A percentile compares a stretch with the other conserved stretches of the same genome.
Evolutionary conservation across 2,797 vertebrate genomes (phyloP).

Genomic region (Poeciliopsis infans): DNA sequence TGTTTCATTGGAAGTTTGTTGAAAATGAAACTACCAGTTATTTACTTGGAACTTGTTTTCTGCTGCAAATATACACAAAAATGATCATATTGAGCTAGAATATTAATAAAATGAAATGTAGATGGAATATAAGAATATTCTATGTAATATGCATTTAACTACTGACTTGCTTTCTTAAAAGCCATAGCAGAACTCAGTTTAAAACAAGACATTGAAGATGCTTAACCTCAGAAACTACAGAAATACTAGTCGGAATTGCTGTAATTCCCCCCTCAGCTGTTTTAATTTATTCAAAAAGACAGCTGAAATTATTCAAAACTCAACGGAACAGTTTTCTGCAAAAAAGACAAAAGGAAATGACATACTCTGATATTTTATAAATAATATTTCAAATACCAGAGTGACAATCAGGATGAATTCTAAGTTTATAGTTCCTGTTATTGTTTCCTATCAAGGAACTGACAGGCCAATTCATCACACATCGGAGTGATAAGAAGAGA

Average conservation of each 20-base stretch:
- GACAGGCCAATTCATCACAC: conserved; percentile 78
- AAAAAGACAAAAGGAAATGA: conserved; percentile 65
- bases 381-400: conserved; percentile 73
- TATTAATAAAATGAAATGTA: neutral
- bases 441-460: conserved; percentile 81
- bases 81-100: neutral
- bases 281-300: neutral
- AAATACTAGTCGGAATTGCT: neutral
- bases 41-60: neutral
- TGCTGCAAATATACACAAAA: conserved; percentile 11
- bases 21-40: neutral
- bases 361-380: conserved; percentile 62
- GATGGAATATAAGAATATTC: neutral
- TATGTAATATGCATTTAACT: neutral
- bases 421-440: conserved; percentile 85
- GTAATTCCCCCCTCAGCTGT: neutral
- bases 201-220: neutral
- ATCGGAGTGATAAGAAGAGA: conserved; percentile 69
- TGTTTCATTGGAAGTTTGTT: neutral
- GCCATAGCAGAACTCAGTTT: neutral
- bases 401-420: conserved; percentile 71
- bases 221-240: neutral
- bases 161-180: neutral
- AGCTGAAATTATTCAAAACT: conserved; percentile 8
- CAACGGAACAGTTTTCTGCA: conserved; percentile 26